These are phyloP conservation scores for Adrianichthys oophorus DNA, from an alignment of 2,797 vertebrate species.

Conservation along the genomic window DNA sequence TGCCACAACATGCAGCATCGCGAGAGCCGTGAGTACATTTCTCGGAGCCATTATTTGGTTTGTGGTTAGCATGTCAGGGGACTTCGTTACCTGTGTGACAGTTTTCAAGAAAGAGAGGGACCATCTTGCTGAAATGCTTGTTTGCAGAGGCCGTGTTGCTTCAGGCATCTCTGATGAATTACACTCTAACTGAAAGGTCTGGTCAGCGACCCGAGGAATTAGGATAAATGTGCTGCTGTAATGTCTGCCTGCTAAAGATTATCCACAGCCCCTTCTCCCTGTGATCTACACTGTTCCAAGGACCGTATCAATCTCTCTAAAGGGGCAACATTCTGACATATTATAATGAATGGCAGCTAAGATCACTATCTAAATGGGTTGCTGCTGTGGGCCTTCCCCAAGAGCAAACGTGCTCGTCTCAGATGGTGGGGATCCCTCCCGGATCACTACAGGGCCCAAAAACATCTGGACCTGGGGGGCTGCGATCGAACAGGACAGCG, in stretches of 20 bases:
- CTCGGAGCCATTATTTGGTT: conserved; percentile 72
- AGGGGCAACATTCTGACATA: conserved; percentile 76
- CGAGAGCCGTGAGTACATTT: conserved; percentile 62
- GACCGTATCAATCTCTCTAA: conserved; percentile 76
- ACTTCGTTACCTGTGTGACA: conserved; percentile 66
- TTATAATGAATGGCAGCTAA: conserved; percentile 69
- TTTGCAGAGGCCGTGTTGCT: conserved; percentile 70
- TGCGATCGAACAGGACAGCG: conserved; percentile 78
- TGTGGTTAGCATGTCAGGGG: conserved; percentile 49
- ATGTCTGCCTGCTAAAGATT: conserved; percentile 71
- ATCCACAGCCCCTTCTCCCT: conserved; percentile 57
- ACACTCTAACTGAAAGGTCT: conserved; percentile 72
- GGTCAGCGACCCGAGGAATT: conserved; percentile 68
- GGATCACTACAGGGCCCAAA: conserved; percentile 39
- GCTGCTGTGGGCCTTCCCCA: conserved; percentile 61
- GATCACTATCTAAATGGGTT: conserved; percentile 65
- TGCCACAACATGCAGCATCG: conserved; percentile 71
- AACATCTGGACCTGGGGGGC: conserved; percentile 77
- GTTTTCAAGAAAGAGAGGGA: conserved; percentile 39
- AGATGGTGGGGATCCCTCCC: conserved; percentile 37
- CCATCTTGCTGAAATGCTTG: conserved; percentile 64
- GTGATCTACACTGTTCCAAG: conserved; percentile 74
- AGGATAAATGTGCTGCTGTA: conserved; percentile 70
- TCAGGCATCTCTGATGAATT: conserved; percentile 73
- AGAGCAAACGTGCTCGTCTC: conserved; percentile 66